Percentiles rank a stretch among this genome's conserved stretches.
These are phyloP conservation scores for Virgularia gustaviana DNA, from an alignment of 92 coral and sea anemone genomes.

Conservation along the genomic window DNA sequence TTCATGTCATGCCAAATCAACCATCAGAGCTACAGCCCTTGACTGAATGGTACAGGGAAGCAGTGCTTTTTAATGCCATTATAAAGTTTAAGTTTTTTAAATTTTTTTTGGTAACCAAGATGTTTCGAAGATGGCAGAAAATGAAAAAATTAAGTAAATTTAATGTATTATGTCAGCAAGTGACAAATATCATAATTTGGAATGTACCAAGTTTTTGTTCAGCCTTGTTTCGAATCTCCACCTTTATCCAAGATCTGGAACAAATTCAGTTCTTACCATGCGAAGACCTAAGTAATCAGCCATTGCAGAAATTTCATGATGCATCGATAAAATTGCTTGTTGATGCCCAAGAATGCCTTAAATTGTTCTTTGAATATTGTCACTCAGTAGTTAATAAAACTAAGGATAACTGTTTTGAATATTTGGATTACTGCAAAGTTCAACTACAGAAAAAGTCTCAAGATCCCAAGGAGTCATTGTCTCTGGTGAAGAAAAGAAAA, in stretches of 20 bases:
- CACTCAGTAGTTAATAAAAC: conserved; percentile 85
- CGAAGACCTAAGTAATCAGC: conserved; percentile 58
- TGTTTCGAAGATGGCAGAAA: conserved; percentile 75
- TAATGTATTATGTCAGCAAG: conserved; percentile 59
- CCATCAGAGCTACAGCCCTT: conserved; percentile 86
- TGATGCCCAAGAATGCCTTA: conserved; percentile 65
- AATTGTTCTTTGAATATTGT: conserved; percentile 80
- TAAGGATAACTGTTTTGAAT: conserved; percentile 89
- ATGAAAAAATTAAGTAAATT: conserved; percentile 74
- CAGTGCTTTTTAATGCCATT: conserved; percentile 73
- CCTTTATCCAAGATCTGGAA: conserved; percentile 72
- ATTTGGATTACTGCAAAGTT: conserved; percentile 83
- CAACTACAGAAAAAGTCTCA: conserved; percentile 72
- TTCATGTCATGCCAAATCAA: conserved; percentile 68
- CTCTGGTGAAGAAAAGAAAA: conserved; percentile 73
- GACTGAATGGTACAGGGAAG: conserved; percentile 90
- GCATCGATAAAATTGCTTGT: conserved; percentile 59
- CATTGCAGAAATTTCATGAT: conserved; percentile 80
- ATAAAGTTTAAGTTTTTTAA: conserved; percentile 73
- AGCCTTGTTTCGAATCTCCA: conserved; percentile 77
- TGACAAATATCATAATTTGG: conserved; percentile 64
- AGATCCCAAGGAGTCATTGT: conserved; percentile 77
- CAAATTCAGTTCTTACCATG: conserved; percentile 89
- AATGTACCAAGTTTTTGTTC: conserved; percentile 97
- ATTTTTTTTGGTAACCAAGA: conserved; percentile 77